These are phyloP conservation scores for Hetaerina americana DNA, from an alignment of 1,140 invertebrate species.

Conservation along the genomic window DNA sequence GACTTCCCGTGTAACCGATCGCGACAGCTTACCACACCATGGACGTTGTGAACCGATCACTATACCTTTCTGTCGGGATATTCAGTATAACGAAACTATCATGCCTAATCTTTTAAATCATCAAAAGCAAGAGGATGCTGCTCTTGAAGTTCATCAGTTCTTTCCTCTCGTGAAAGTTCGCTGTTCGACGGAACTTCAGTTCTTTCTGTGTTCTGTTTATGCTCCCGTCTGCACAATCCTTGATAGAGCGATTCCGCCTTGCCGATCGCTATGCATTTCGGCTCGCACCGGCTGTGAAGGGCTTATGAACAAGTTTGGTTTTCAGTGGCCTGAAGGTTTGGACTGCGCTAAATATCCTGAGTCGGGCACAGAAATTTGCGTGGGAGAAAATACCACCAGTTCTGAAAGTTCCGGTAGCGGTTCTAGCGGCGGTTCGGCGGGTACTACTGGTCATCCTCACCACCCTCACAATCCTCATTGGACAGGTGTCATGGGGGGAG, in stretches of 20 bases:
- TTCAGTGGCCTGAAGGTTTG: constrained; percentile 85
- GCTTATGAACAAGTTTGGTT: constrained; percentile 86
- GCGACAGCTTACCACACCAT: constrained; percentile 51
- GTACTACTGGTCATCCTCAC: neutral
- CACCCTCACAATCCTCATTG: neutral
- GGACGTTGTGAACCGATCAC: constrained; percentile 85
- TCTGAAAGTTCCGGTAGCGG: neutral
- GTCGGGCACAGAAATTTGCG: constrained; percentile 56
- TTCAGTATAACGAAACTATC: constrained; percentile 89
- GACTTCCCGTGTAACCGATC: constrained; percentile 16
- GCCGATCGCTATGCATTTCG: constrained; percentile 77
- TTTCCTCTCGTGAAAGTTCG: constrained; percentile 91
- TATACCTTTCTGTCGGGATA: constrained; percentile 81
- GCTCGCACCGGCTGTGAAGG: constrained; percentile 77
- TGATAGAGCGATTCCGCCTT: constrained; percentile 81
- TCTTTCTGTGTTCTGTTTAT: constrained; percentile 94
- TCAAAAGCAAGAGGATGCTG: constrained; percentile 89
- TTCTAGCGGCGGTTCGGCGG: neutral
- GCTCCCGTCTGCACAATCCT: constrained; percentile 91
- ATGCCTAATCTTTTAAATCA: constrained; percentile 92
- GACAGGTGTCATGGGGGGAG: neutral
- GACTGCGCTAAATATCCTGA: constrained; percentile 85
- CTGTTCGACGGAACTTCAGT: constrained; percentile 85
- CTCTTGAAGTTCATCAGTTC: constrained; percentile 84
- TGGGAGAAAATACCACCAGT: constrained; percentile 64